A percentile compares a stretch with the other conserved stretches of the same genome.
Conservation (phyloP, 2,797 vertebrate genomes). For the Balearica regulorum region DNA sequence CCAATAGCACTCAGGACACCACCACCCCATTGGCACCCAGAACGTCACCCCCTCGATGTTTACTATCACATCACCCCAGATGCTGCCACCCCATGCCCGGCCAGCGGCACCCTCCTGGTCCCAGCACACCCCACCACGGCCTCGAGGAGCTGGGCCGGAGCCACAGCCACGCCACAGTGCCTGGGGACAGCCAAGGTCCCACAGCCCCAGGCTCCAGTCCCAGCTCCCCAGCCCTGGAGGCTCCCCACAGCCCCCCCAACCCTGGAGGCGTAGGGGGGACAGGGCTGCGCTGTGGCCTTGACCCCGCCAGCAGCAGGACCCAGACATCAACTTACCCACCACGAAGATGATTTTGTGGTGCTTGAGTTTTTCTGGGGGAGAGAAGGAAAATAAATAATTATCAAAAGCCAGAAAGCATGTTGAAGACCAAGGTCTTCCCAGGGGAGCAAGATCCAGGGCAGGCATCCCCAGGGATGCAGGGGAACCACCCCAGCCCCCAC, state of each 20-base stretch:
- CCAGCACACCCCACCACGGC: neutral
- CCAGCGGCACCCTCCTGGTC: neutral
- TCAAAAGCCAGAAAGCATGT: neutral
- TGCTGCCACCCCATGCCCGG: neutral
- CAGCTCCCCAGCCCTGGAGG: neutral
- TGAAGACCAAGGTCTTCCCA: rapidly evolving
- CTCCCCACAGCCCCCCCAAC: neutral
- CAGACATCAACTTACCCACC: constrained; percentile 84
- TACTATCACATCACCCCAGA: neutral
- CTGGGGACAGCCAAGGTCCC: neutral
- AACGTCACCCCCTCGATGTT: neutral
- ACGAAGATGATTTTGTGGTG: constrained; percentile 97
- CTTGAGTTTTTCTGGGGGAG: constrained; percentile 90
- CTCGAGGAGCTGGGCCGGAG: neutral
- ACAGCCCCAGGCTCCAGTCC: neutral
- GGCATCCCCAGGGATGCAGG: neutral
- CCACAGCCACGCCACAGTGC: neutral
- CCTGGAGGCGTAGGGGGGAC: neutral
- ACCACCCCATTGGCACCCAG: neutral
- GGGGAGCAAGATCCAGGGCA: neutral
- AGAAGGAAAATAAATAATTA: neutral
- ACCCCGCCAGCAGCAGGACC: neutral
- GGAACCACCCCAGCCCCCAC: neutral
- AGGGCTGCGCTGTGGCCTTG: neutral
- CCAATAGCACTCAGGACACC: neutral